Conservation (phyloP, 2,797 vertebrate species). For the Synaphobranchus kaupii region DNA sequence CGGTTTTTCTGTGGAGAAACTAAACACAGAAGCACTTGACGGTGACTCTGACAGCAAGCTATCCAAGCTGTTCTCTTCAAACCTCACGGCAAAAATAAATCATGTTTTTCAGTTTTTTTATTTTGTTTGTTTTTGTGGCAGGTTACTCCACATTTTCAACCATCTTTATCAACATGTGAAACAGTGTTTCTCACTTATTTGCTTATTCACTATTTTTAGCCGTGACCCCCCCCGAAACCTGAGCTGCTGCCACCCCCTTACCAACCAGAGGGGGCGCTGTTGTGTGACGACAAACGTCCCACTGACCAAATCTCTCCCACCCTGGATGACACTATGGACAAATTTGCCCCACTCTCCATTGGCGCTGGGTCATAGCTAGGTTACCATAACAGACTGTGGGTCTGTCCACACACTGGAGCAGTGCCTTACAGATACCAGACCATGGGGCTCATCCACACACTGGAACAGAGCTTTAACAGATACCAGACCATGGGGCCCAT, state of each 20-base stretch:
- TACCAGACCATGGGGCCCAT: no score
- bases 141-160: constrained; percentile 9
- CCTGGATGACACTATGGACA: neutral
- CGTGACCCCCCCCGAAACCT: neutral
- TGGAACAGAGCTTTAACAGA: no score
- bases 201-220: neutral
- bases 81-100: neutral
- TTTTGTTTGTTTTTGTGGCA: neutral
- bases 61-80: neutral
- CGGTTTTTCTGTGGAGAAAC: constrained; percentile 41
- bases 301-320: neutral
- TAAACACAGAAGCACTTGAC: constrained; percentile 48
- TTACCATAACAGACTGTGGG: neutral
- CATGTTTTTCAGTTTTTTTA: no score
- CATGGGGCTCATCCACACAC: no score
- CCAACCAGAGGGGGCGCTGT: no score
- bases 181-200: neutral
- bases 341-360: neutral
- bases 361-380: neutral
- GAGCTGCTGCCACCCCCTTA: no score
- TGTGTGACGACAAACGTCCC: no score
- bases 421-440: no score
- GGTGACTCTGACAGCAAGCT: neutral
- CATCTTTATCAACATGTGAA: constrained; percentile 4
- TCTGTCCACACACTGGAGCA: neutral